Base-by-base conservation (phyloP, 2,113 vertebrate species). In the Triplophysa tibetana region DNA sequence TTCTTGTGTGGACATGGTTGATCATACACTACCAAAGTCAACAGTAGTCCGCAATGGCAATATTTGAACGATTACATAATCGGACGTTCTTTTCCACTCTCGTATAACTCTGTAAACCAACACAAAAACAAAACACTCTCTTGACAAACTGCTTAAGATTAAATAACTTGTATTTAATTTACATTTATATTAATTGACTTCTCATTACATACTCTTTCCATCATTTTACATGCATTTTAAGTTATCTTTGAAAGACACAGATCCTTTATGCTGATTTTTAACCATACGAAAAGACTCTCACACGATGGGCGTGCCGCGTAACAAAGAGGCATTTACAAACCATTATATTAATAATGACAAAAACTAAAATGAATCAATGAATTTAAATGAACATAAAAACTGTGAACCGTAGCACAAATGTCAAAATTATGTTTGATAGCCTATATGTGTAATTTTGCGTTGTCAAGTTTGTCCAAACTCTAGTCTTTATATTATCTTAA, bases 1-100 rank as follows among this genome's bases (percentile, higher is more conserved):
- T 60, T 84, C 83, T 56, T 82, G 61, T 5, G 60, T 72, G 3
- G 84, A 81, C 87, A 88, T 88, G 13, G 10, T 61, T 74, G 38
- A 52, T 45, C 72, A 24, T 64, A 52, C 4, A 8, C 75, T 4
- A 60, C 16, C 8, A 41, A 58, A 50, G 43, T 58, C 52, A 67
- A 58, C n/a, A 62, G 24, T 1, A 17, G 48, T 60, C 26, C 52
- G 12, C 19, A 75, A 11, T 8, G 58, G 19, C 3, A 82, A 79
- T 70, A 21, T 54, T 33, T 33, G 58, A 74, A 60, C 7, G 23
- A 33, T 82, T 75, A 77, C 38, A 54, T n/a, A 48, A 69, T 17
- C 3, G 23, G 13, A 6, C 23, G 11, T 12, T 48, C 3, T 75
- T 56, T 33, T 80, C 48, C 13, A 45, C 16, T 48, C 11, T 23